Percentiles rank a stretch among this genome's conserved stretches.
These are phyloP conservation scores for Xestia xanthographa DNA, from an alignment of 2,888 invertebrate species.

Conservation along the genomic window DNA sequence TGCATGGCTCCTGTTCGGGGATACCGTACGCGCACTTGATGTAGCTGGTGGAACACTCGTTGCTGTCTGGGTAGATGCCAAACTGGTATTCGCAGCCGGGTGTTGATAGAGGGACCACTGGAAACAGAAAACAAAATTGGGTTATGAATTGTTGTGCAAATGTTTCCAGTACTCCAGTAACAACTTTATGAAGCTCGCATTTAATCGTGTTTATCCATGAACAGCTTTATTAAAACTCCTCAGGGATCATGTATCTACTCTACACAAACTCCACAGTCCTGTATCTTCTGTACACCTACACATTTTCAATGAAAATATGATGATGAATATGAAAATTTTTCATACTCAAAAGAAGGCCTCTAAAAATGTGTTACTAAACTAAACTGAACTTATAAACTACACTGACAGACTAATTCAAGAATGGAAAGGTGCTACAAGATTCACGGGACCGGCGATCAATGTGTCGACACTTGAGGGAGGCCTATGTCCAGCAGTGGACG, in stretches of 20 bases:
- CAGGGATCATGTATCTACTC: neutral
- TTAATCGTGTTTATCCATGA: neutral
- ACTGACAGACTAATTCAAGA: neutral
- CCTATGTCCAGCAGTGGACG: too few relatives aligned
- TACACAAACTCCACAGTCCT: too few relatives aligned
- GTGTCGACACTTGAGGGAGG: too few relatives aligned
- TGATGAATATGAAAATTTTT: too few relatives aligned
- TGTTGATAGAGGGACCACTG: conserved; percentile 94
- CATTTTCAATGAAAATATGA: too few relatives aligned
- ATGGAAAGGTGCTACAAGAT: neutral
- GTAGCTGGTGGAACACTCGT: conserved; percentile 96
- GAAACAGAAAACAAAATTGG: conserved; percentile 59
- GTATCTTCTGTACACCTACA: neutral
- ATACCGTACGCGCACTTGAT: conserved; percentile 96
- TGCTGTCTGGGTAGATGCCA: conserved; percentile 95
- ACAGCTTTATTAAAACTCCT: neutral
- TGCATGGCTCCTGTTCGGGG: conserved; percentile 95
- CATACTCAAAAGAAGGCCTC: too few relatives aligned
- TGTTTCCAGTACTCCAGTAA: too few relatives aligned
- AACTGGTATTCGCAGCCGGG: conserved; percentile 97
- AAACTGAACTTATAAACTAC: neutral
- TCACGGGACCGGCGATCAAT: too few relatives aligned
- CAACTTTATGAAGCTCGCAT: neutral
- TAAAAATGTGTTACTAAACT: neutral
- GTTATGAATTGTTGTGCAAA: neutral